Evolutionary conservation across 2,797 vertebrate species (phyloP), one percentile per base, ranked within the genome.

Genomic region (Gambusia yucatana): DNA sequence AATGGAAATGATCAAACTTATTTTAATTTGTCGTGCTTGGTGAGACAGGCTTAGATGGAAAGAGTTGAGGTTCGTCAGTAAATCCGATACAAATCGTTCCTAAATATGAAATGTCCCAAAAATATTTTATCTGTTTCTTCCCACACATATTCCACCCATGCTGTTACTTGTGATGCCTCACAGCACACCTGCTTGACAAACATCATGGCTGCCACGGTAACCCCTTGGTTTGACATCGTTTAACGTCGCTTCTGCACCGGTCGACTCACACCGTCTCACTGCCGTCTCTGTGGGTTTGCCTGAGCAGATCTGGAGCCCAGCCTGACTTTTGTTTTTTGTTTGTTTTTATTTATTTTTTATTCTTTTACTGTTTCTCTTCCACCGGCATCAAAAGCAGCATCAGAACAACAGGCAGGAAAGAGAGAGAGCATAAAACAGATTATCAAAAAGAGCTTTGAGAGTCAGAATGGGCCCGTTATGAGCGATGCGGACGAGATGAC

Each of bases 131-230:
- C 4, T 28, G 43, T 71, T 69, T 25, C 50, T 8, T 79, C 77
- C 69, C 43, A 84, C 83, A 84, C 70, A 33, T 79, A 80, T 90
- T 80, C 67, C 85, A 84, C 75, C 79, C 88, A 87, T 78, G 81
- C 83, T 78, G 78, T 85, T 72, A 43, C n/a, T 71, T 76, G 55
- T 43, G 75, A 77, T 22, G 89, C 91, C 90, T 90, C 87, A 77
- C 87, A 73, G 83, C 84, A 78, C 84, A 20, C 82, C 92, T 82
- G 90, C 92, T 88, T 86, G 79, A 82, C 57, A 88, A 86, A 89
- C 88, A 84, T 91, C 90, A 87, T 82, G 80, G 88, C 90, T 91
- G 89, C 89, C 78, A 65, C 82, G 69, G 81, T 82, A 72, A 85
- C 25, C 83, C 88, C 73, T 87, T 55, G 7, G 79, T 87, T 78